These are phyloP conservation scores for Columba janthina DNA, from an alignment of 2,113 vertebrate genomes.

Conservation along the genomic window DNA sequence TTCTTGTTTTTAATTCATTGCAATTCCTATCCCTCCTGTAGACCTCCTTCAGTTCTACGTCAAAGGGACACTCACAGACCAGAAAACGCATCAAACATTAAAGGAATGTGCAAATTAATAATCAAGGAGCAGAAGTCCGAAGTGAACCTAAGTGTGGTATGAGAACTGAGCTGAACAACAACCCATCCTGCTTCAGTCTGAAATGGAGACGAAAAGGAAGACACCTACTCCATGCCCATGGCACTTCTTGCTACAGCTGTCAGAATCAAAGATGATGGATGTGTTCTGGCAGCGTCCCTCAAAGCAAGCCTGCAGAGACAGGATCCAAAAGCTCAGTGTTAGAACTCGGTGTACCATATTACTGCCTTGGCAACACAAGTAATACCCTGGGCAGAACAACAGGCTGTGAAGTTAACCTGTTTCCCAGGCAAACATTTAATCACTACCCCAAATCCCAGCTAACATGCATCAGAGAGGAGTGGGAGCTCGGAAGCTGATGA, in stretches of 20 bases:
- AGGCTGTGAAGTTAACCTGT: not conserved
- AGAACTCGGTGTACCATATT: not conserved
- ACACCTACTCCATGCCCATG: conserved; percentile 86
- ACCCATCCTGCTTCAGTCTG: not conserved
- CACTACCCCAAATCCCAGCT: not conserved
- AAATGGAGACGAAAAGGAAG: not conserved
- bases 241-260: conserved; percentile 88
- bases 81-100: not conserved
- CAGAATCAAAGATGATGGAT: conserved; percentile 84
- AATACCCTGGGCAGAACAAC: not conserved
- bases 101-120: not conserved
- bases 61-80: not conserved
- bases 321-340: not conserved
- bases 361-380: not conserved
- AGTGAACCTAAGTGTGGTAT: not conserved
- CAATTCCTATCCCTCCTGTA: not conserved
- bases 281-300: conserved; percentile 91
- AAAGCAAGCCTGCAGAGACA: conserved; percentile 88
- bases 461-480: not conserved
- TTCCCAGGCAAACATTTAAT: not conserved
- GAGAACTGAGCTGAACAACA: not conserved
- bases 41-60: not conserved
- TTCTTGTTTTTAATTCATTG: not conserved
- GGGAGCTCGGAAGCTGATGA: not conserved
- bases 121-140: not conserved